phyloP scores from a whole-genome alignment of 2,113 vertebrate species.

The Ochotona princeps region DNA sequence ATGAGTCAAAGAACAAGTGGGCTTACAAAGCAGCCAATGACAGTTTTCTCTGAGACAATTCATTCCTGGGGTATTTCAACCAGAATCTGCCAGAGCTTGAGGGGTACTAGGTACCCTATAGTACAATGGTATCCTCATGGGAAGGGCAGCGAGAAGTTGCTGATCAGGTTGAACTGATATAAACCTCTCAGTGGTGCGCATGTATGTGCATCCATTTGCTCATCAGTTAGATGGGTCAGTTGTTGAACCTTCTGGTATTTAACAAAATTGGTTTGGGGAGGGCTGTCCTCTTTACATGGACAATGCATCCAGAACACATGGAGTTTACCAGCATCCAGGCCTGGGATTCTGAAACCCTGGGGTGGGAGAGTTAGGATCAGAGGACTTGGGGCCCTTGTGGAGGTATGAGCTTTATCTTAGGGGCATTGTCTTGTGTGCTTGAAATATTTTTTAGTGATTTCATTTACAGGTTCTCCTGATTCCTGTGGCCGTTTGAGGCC shows the following conservation, averaged over 20 bases:
- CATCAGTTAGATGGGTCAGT: not conserved
- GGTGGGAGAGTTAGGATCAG: too few relatives aligned
- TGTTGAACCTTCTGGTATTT: not conserved
- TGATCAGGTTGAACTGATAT: not conserved
- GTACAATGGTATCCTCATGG: not conserved
- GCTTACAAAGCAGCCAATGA: not conserved
- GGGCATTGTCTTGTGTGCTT: not conserved
- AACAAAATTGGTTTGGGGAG: not conserved
- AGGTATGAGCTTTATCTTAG: slow-evolving; percentile 8
- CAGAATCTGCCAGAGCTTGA: not conserved
- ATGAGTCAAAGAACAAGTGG: not conserved
- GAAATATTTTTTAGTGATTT: slow-evolving; percentile 30
- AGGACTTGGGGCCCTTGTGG: not conserved
- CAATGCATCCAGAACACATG: not conserved
- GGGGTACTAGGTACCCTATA: not conserved
- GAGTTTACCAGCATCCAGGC: not conserved
- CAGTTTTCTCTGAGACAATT: slow-evolving; percentile 12
- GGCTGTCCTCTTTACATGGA: not conserved
- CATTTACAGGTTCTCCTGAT: not conserved
- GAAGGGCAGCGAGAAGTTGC: not conserved
- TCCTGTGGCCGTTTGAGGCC: not conserved
- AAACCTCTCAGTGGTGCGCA: not conserved
- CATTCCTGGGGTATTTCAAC: not conserved
- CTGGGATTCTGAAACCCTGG: too few relatives aligned
- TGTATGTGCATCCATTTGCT: not conserved